These are phyloP conservation scores for rat (Rattus norvegicus) DNA, from an alignment of 2,113 vertebrate species.

Conservation along the genomic window DNA sequence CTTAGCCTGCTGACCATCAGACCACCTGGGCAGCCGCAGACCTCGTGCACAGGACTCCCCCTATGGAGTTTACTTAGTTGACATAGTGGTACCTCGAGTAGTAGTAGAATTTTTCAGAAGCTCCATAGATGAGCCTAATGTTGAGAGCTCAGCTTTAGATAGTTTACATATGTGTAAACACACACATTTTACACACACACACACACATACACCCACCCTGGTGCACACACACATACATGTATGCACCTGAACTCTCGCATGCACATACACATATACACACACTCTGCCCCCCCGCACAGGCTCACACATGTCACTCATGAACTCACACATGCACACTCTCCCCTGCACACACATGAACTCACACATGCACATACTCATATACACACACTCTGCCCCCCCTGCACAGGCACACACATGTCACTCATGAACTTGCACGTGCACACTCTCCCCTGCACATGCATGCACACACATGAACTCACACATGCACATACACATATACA, in stretches of 20 bases:
- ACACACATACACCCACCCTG: too few species aligned
- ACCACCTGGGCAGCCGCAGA: not conserved
- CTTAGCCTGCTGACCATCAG: not conserved
- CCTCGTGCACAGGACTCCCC: not conserved
- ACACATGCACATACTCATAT: not conserved
- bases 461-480: too few species aligned
- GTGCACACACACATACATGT: not conserved
- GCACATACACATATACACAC: not conserved
- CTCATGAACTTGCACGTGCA: not conserved
- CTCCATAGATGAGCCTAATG: not conserved
- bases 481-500: too few species aligned
- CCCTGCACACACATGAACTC: not conserved
- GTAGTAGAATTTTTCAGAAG: not conserved
- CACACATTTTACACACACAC: not conserved
- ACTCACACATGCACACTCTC: not conserved
- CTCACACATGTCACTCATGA: not conserved
- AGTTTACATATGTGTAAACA: not conserved
- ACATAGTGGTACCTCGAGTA: not conserved
- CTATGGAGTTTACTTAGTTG: not conserved
- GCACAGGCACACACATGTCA: not conserved
- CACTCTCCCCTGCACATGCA: not conserved
- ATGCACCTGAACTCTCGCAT: not conserved
- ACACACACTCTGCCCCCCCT: not conserved
- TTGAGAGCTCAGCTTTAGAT: not conserved
- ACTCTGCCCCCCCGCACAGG: not conserved